These are phyloP conservation scores for Cygnus buccinator DNA, from an alignment of 2,113 vertebrate species.

Conservation along the genomic window DNA sequence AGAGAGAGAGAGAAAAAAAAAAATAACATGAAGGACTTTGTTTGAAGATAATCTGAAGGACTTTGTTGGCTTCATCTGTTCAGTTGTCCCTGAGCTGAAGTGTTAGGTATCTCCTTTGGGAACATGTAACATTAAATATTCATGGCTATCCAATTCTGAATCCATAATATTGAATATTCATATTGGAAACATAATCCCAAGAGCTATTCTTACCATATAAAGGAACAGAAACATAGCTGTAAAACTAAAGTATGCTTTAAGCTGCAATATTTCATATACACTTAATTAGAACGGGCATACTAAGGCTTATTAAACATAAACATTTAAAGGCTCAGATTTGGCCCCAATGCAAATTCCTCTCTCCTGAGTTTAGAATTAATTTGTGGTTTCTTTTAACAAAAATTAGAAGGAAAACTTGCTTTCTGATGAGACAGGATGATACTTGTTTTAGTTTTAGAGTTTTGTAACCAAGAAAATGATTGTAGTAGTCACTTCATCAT, in stretches of 20 bases:
- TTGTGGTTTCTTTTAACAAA: neutral
- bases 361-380: neutral
- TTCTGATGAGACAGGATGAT: neutral
- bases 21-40: neutral
- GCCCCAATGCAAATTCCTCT: neutral
- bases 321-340: neutral
- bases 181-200: neutral
- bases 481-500: neutral
- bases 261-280: neutral
- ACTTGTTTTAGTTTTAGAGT: neutral
- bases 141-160: conserved; percentile 6
- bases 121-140: neutral
- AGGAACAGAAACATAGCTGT: neutral
- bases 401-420: neutral
- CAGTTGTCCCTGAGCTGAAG: neutral
- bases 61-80: neutral
- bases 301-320: conserved; percentile 1
- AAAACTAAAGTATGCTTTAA: neutral
- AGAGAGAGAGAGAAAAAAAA: neutral
- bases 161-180: neutral
- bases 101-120: neutral
- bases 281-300: neutral
- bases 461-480: neutral
- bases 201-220: neutral
- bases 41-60: neutral